Percentiles rank a stretch among this genome's conserved stretches.
phyloP scores from a whole-genome alignment of 2,113 vertebrate genomes.

The Dipodomys merriami region DNA sequence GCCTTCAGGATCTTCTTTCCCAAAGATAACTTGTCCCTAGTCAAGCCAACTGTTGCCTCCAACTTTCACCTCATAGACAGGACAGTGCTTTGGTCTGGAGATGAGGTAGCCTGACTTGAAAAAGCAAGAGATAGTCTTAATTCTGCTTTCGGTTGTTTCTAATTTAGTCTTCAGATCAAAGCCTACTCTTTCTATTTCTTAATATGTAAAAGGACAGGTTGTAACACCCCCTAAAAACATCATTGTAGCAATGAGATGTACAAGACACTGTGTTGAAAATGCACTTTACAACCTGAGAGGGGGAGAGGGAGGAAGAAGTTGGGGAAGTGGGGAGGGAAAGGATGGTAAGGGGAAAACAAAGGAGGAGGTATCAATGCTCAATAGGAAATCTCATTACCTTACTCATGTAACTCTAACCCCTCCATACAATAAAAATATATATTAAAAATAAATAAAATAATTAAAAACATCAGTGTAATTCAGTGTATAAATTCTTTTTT shows the following conservation, averaged over 20 bases:
- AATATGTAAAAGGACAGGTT: neutral
- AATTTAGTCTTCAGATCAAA: slow-evolving; percentile 4
- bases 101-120: neutral
- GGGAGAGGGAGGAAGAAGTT: too few relatives aligned
- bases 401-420: too few relatives aligned
- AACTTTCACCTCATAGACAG: neutral
- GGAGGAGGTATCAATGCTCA: too few relatives aligned
- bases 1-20: neutral
- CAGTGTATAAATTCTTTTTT: neutral
- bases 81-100: neutral
- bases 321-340: too few relatives aligned
- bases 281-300: too few relatives aligned
- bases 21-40: slow-evolving; percentile 15
- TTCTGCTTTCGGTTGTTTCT: neutral
- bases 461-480: slow-evolving; percentile 30
- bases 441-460: too few relatives aligned
- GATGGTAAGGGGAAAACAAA: too few relatives aligned
- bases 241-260: neutral
- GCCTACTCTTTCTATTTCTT: neutral
- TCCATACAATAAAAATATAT: too few relatives aligned
- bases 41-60: neutral
- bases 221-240: slow-evolving; percentile 29
- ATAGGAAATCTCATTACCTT: too few relatives aligned
- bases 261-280: too few relatives aligned
- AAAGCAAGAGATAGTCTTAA: neutral